Conservation (phyloP, 2,113 vertebrate species). For the Atrichornis clamosus region DNA sequence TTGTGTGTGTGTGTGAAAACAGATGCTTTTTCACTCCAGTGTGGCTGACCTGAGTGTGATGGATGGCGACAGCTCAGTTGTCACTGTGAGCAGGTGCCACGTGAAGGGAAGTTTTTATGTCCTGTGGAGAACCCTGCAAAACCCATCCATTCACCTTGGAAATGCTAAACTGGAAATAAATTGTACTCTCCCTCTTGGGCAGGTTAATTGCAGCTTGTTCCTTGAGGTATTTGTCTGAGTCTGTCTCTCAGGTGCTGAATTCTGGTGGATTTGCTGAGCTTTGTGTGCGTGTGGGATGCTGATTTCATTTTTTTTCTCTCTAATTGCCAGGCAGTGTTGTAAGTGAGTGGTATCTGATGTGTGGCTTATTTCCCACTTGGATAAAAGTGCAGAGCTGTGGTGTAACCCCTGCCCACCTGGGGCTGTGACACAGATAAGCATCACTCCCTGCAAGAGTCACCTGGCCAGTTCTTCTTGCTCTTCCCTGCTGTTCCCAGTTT, state of each 20-base stretch:
- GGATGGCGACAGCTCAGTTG: not conserved
- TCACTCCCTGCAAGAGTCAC: not conserved
- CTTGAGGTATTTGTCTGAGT: not conserved
- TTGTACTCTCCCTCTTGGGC: accelerated
- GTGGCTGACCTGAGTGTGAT: not conserved
- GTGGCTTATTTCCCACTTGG: not conserved
- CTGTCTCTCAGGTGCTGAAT: not conserved
- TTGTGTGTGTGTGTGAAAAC: not conserved
- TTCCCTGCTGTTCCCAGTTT: not conserved
- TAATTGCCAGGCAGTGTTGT: not conserved
- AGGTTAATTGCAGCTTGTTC: not conserved
- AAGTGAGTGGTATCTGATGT: not conserved
- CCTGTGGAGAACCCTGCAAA: not conserved
- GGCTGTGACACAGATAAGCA: not conserved
- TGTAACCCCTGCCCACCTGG: not conserved
- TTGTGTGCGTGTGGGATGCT: accelerated
- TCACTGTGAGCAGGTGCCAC: not conserved
- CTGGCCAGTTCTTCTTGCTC: conserved; percentile 45
- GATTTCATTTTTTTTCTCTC: not conserved
- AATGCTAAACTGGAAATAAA: not conserved
- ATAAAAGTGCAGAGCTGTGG: not conserved
- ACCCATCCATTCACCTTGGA: not conserved
- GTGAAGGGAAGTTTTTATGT: not conserved
- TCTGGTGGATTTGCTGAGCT: not conserved
- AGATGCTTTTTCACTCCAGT: not conserved